phyloP scores from a whole-genome alignment of 1,140 invertebrate genomes.

The Watersipora subatra region DNA sequence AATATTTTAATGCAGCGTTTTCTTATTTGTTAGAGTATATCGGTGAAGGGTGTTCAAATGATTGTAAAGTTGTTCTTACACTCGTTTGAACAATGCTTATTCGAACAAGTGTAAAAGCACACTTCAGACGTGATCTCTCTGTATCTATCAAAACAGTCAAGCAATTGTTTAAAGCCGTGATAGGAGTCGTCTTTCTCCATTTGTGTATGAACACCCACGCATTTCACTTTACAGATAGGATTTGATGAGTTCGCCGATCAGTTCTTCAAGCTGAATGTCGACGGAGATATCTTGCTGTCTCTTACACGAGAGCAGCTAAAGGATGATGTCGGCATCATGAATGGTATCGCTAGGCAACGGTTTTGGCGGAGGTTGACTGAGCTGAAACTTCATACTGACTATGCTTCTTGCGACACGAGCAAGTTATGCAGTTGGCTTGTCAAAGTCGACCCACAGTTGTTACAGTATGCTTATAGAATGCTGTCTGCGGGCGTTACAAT shows the following conservation, averaged over 20 bases:
- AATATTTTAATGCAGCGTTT: too few species aligned
- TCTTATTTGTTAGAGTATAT: too few species aligned
- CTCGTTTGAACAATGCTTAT: too few species aligned
- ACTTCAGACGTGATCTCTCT: too few species aligned
- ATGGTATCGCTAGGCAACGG: constrained; percentile 79
- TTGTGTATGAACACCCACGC: too few species aligned
- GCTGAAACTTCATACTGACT: constrained; percentile 91
- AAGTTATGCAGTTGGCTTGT: constrained; percentile 82
- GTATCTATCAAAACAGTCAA: too few species aligned
- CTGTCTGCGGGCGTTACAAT: constrained; percentile 84
- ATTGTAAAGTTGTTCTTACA: too few species aligned
- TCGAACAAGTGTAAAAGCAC: too few species aligned
- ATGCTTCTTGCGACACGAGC: constrained; percentile 79
- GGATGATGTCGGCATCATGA: constrained; percentile 80
- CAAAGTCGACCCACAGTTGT: constrained; percentile 73
- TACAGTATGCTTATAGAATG: constrained; percentile 93
- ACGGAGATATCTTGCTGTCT: constrained; percentile 90
- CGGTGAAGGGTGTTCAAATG: too few species aligned
- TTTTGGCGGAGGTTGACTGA: constrained; percentile 87
- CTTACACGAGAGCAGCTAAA: constrained; percentile 79
- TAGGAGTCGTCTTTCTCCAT: too few species aligned
- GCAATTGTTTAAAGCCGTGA: too few species aligned
- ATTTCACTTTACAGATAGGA: too few species aligned
- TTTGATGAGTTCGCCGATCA: constrained; percentile 67
- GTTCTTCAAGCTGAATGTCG: constrained; percentile 82